Evolutionary conservation across 2,797 vertebrate genomes (phyloP).

Genomic region (Cossypha heuglini): DNA sequence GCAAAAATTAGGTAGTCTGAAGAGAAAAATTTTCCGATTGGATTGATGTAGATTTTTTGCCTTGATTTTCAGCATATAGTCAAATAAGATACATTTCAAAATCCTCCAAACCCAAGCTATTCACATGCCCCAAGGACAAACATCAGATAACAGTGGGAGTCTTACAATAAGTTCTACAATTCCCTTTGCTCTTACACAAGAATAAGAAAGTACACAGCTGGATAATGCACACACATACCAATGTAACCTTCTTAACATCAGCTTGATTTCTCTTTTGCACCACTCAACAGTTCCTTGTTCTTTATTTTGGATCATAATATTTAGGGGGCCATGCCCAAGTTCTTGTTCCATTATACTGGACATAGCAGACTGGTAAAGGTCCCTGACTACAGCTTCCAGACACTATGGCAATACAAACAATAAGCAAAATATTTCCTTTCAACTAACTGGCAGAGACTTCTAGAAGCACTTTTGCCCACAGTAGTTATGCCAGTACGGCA

Average conservation of each 20-base stretch:
- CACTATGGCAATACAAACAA: neutral
- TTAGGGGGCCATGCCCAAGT: neutral
- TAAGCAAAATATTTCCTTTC: neutral
- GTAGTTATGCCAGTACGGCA: neutral
- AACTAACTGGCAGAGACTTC: neutral
- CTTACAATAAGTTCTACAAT: neutral
- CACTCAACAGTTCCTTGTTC: neutral
- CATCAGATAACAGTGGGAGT: accelerated
- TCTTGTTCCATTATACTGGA: neutral
- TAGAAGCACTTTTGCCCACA: neutral
- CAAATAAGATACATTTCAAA: neutral
- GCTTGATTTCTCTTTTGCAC: neutral
- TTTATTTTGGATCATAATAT: neutral
- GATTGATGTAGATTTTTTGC: neutral
- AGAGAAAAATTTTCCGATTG: neutral
- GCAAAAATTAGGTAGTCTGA: neutral
- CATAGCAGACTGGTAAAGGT: neutral
- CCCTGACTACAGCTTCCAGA: neutral
- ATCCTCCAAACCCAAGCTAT: neutral
- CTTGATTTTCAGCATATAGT: neutral
- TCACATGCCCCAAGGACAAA: neutral
- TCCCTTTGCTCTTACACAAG: neutral
- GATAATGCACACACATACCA: neutral
- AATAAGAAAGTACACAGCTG: neutral
- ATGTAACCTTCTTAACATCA: neutral